Base-by-base conservation (phyloP, 53 echinoderm and acorn worm species). In the Glandiceps talaboti region DNA sequence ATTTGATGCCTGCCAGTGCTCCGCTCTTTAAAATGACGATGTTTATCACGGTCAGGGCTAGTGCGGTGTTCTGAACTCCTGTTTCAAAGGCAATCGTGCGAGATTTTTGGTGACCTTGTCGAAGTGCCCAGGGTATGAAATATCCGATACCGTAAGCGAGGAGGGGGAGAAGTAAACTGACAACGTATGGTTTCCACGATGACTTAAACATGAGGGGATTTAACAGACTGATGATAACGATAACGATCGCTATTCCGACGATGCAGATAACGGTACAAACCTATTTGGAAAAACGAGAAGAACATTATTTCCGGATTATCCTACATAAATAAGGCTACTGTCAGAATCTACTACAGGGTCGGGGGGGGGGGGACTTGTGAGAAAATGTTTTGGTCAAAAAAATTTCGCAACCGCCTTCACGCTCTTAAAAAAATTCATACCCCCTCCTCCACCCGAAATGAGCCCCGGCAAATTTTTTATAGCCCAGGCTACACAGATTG, bases 61-160 rank as follows among this genome's bases (percentile, higher is more conserved):
- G 86, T 0, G 90, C 88, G 31, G 90, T 81, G 82, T 92, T 95
- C 73, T 95, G 95, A 20, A 82, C 33, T 29, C 95, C 95, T 0
- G 95, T 95, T 84, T 95, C 95, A 75, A 89, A 90, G 74, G 90
- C 84, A 75, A 95, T 95, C 82, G 95, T 92, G 30, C 95, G 92
- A 76, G 92, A 92, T 31, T 92, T 87, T 0, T 64, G 79, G 75
- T 88, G 83, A 12, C 88, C 74, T 29, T 90, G 90, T 25, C 92
- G 86, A 0, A 95, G 64, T 20, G 64, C 64, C 64, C 64, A 45
- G 64, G 64, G 64, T 45, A 45, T 45, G 6, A 45, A 20, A 20
- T 45, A 45, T 12, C 64, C 64, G 6, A 45, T 6, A 12, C 6
- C 6, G 20, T 12, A 45, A 20, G 64, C 64, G 64, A 45, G 20